A percentile compares a stretch with the other conserved stretches of the same genome.
These are phyloP conservation scores for Labeo calbasu DNA, from an alignment of 2,797 vertebrate genomes.

Conservation along the genomic window DNA sequence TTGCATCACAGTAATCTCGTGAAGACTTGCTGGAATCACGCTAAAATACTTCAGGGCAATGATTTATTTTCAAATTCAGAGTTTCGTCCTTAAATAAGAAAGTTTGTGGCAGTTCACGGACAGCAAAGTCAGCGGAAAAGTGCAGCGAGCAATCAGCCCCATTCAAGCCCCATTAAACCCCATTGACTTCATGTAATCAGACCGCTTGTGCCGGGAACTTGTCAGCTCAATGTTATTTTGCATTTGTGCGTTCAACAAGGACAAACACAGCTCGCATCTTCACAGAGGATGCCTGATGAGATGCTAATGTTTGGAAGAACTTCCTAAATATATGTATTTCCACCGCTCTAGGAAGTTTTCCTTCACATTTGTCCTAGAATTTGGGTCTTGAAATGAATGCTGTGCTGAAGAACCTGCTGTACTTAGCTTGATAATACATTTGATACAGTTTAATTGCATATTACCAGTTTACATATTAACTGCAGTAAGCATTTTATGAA, in stretches of 20 bases:
- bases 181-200: slow-evolving; percentile 67
- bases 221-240: slow-evolving; percentile 56
- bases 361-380: neutral
- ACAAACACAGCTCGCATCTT: slow-evolving; percentile 39
- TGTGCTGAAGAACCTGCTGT: neutral
- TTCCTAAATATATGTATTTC: neutral
- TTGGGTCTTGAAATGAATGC: slow-evolving; percentile 68
- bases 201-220: slow-evolving; percentile 58
- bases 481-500: neutral
- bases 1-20: neutral
- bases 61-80: slow-evolving; percentile 23
- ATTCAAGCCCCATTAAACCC: slow-evolving; percentile 67
- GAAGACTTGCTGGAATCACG: neutral
- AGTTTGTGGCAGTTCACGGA: slow-evolving; percentile 27
- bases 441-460: neutral
- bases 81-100: slow-evolving; percentile 35
- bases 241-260: slow-evolving; percentile 51
- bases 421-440: neutral
- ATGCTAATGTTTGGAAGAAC: slow-evolving; percentile 45
- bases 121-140: slow-evolving; percentile 53
- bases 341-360: neutral
- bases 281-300: slow-evolving; percentile 39
- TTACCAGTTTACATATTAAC: neutral
- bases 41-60: slow-evolving; percentile 26
- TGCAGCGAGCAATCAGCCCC: slow-evolving; percentile 60